phyloP scores from a whole-genome alignment of 2,797 vertebrate species.

The Anabacerthia variegaticeps region DNA sequence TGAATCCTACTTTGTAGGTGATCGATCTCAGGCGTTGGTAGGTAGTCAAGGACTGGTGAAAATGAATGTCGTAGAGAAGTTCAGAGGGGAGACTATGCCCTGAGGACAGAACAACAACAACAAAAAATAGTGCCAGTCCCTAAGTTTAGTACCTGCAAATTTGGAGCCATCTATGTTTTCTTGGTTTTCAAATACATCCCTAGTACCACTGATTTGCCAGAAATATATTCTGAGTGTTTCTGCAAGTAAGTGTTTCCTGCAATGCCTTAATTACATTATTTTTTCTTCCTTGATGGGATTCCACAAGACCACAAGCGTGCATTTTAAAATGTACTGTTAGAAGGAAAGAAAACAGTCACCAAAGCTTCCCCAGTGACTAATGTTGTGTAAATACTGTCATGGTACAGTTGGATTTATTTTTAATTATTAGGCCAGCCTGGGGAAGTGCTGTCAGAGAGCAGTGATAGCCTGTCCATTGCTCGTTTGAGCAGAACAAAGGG shows the following conservation, averaged over 20 bases:
- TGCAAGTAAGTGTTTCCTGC: background rate
- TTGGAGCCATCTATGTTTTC: background rate
- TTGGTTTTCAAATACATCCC: background rate
- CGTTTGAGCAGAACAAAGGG: constrained; percentile 48
- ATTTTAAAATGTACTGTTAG: background rate
- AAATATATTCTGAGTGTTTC: background rate
- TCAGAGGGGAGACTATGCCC: background rate
- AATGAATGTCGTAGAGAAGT: background rate
- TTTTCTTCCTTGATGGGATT: background rate
- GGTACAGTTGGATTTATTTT: constrained; percentile 48
- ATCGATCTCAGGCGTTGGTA: background rate
- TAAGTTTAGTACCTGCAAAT: background rate
- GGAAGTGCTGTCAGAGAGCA: constrained; percentile 48
- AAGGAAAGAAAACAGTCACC: background rate
- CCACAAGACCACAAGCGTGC: background rate
- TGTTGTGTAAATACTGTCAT: constrained; percentile 37
- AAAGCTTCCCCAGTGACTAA: constrained; percentile 14
- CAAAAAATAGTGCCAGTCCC: background rate
- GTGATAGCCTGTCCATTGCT: constrained; percentile 52
- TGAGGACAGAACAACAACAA: background rate
- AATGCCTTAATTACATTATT: background rate
- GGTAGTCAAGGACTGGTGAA: background rate
- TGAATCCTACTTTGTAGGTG: background rate
- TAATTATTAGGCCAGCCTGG: constrained; percentile 55
- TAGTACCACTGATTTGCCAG: background rate